A percentile compares a stretch with the other conserved stretches of the same genome.
Conservation (phyloP, 2,113 vertebrate genomes). For the Castor canadensis region DNA sequence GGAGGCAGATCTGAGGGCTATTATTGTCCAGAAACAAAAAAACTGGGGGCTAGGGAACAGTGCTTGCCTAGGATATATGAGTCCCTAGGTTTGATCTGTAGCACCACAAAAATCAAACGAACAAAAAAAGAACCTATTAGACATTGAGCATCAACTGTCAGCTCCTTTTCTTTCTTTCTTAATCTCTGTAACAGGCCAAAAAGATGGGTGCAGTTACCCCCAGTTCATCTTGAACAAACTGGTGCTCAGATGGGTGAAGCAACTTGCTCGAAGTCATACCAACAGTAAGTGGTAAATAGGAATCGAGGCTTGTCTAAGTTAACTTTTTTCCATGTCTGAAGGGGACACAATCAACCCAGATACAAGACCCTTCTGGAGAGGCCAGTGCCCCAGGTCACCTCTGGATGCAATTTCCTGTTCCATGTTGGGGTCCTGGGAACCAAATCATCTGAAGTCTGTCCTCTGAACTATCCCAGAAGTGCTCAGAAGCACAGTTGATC, state of each 20-base stretch:
- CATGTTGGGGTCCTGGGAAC: neutral
- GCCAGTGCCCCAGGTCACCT: neutral
- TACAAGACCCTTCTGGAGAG: neutral
- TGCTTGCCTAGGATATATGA: neutral
- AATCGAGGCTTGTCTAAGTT: neutral
- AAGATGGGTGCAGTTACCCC: neutral
- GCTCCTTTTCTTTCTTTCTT: conserved; percentile 6
- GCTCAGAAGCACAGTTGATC: neutral
- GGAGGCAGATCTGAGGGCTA: conserved; percentile 1
- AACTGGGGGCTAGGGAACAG: neutral
- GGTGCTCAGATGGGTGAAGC: neutral
- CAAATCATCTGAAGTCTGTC: neutral
- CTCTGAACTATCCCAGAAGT: neutral
- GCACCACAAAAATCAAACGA: neutral
- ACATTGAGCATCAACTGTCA: neutral
- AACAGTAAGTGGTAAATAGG: neutral
- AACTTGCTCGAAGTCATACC: neutral
- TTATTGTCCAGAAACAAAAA: neutral
- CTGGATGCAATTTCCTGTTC: neutral
- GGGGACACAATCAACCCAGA: neutral
- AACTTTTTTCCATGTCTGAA: conserved; percentile 5
- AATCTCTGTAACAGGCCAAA: neutral
- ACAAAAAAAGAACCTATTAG: neutral
- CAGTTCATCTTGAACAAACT: neutral
- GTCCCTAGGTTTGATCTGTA: neutral